Evolutionary conservation across 2,888 invertebrate genomes (phyloP).

Genomic region (Nemapogon koenigi): DNA sequence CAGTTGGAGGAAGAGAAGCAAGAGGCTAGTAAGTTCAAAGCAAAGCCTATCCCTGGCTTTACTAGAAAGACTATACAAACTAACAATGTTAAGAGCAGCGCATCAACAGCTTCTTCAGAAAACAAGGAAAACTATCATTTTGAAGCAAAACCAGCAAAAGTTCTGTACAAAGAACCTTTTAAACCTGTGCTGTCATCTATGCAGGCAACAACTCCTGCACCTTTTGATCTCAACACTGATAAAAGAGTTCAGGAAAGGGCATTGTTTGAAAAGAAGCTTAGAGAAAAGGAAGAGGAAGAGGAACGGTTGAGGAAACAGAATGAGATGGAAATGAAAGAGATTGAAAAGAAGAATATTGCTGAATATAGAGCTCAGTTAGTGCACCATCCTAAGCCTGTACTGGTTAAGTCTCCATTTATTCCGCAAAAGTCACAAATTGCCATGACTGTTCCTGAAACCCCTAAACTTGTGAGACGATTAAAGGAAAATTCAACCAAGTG

Average conservation of each 20-base stretch:
- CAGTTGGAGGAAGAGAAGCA: slow-evolving; percentile 65
- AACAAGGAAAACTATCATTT: slow-evolving; percentile 61
- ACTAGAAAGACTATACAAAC: slow-evolving; percentile 46
- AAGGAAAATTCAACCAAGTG: slow-evolving; percentile 23
- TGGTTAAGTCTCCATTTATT: slow-evolving; percentile 49
- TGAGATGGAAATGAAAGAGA: slow-evolving; percentile 37
- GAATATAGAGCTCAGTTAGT: slow-evolving; percentile 63
- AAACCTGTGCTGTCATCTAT: slow-evolving; percentile 59
- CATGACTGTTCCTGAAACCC: slow-evolving; percentile 71
- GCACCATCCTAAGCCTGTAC: slow-evolving; percentile 69
- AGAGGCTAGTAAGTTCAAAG: slow-evolving; percentile 71
- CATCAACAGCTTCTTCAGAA: slow-evolving; percentile 40
- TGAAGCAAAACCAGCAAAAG: slow-evolving; percentile 68
- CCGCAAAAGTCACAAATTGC: slow-evolving; percentile 56
- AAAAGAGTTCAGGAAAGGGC: slow-evolving; percentile 68
- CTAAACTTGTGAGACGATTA: slow-evolving; percentile 53
- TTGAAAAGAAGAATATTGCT: slow-evolving; percentile 56
- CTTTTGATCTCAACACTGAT: slow-evolving; percentile 70
- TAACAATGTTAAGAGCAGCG: slow-evolving; percentile 26
- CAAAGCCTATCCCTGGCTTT: slow-evolving; percentile 69
- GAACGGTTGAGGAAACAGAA: slow-evolving; percentile 38
- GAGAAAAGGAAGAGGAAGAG: slow-evolving; percentile 58
- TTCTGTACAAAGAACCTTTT: slow-evolving; percentile 70
- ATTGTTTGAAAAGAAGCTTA: slow-evolving; percentile 63
- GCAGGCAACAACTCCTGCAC: slow-evolving; percentile 44